A percentile compares a stretch with the other conserved stretches of the same genome.
Evolutionary conservation across 2,888 invertebrate genomes (phyloP).

Genomic region (Hylaea fasciaria): DNA sequence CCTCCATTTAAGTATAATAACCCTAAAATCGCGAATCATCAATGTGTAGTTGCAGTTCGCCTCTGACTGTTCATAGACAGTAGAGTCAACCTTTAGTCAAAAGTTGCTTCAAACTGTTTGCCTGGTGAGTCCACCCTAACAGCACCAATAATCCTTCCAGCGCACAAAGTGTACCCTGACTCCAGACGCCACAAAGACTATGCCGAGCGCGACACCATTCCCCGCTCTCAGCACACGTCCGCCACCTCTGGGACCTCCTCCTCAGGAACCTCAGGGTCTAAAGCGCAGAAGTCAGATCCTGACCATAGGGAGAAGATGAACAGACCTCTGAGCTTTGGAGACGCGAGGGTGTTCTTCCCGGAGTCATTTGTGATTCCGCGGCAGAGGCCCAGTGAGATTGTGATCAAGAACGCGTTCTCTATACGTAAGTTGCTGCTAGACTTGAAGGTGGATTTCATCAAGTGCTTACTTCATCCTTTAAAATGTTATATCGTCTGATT

Average conservation of each 20-base stretch:
- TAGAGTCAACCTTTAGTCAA: too few species aligned
- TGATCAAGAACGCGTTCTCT: conserved; percentile 70
- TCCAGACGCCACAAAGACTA: conserved; percentile 70
- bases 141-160: conserved; percentile 52
- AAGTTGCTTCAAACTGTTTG: too few species aligned
- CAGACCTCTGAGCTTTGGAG: conserved; percentile 74
- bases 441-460: too few species aligned
- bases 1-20: too few species aligned
- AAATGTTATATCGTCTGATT: too few species aligned
- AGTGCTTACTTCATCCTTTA: too few species aligned
- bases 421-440: conserved; percentile 66
- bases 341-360: conserved; percentile 81
- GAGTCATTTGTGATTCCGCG: conserved; percentile 80
- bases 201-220: conserved; percentile 63
- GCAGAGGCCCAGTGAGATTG: conserved; percentile 68
- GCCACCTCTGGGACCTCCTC: conserved; percentile 80
- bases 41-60: too few species aligned
- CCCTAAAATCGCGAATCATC: too few species aligned
- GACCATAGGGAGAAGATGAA: conserved; percentile 57
- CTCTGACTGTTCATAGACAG: too few species aligned
- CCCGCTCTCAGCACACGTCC: conserved; percentile 71
- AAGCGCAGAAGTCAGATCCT: conserved; percentile 57
- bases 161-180: conserved; percentile 75
- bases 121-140: neutral
- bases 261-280: conserved; percentile 80